Evolutionary conservation across 2,888 invertebrate genomes (phyloP), one percentile per base, ranked within the genome.

Genomic region (Eulithis prunata): DNA sequence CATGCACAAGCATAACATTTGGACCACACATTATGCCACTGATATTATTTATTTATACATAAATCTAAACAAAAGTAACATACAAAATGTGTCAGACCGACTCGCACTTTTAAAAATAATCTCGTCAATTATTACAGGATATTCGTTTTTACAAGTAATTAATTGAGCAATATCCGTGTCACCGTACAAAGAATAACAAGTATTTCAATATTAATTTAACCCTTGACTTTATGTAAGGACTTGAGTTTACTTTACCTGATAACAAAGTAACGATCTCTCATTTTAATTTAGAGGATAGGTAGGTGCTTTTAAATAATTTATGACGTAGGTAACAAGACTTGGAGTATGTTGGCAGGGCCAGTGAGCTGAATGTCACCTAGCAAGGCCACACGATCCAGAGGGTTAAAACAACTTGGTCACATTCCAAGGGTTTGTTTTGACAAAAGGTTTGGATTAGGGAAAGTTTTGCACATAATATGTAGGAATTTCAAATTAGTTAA

Each of bases 381-480:
- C 59, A 52, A 57, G 45, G n/a, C 28, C 28, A 52, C 28, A 14
- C 51, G 53, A 47, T 55, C 49, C 49, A 43, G 62, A 13, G 8
- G 32, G 56, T 52, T 21, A 45, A 36, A 54, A 46, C 54, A 14
- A 38, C 47, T n/a, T 36, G 13, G 14, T 57, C 14, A 47, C 57
- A 28, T 58, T 51, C 28, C 28, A 51, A 62, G 51, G 56, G 51
- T 63, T 57, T 63, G 52, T 52, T 45, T 38, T 52, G 47, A 13
- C 41, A 43, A 63, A 52, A 63, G 57, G 52, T 63, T 62, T 57
- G 62, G 47, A 7, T n/a, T n/a, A 47, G 36, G 38, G 41, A 41
- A 38, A 49, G 28, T 8, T 28, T 43, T 62, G 56, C 55, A 55
- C 28, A 32, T 43, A 41, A 32, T 43, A 41, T 38, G 41, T 61